Conservation (phyloP, 1,140 invertebrate genomes). For the Dermatophagoides farinae region DNA sequence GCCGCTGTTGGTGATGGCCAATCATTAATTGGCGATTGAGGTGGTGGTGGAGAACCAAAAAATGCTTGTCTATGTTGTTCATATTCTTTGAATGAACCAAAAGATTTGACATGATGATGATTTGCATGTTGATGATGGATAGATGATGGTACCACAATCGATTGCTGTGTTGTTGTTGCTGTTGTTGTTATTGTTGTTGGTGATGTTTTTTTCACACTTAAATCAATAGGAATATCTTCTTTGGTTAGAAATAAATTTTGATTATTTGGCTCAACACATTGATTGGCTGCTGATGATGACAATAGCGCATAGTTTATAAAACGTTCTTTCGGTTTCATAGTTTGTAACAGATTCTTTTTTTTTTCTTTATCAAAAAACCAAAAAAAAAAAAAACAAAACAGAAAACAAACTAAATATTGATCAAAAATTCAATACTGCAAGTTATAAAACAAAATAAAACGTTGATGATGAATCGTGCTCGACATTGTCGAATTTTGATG, state of each 20-base stretch:
- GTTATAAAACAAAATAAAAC: too few relatives aligned
- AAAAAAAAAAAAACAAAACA: too few relatives aligned
- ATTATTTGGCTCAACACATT: neutral
- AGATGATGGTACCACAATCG: too few relatives aligned
- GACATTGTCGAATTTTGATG: too few relatives aligned
- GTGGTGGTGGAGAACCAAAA: neutral
- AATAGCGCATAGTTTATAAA: slow-evolving; percentile 2
- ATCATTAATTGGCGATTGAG: neutral
- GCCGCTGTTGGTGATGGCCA: neutral
- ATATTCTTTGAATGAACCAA: neutral
- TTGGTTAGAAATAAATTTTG: neutral
- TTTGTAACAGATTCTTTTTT: neutral
- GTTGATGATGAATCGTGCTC: too few relatives aligned
- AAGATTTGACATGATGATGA: neutral
- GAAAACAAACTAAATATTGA: too few relatives aligned
- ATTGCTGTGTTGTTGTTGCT: too few relatives aligned
- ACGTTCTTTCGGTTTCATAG: slow-evolving; percentile 12
- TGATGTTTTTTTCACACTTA: slow-evolving; percentile 1
- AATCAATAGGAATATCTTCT: slow-evolving; percentile 9
- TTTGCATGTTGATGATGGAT: too few relatives aligned
- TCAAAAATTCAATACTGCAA: too few relatives aligned
- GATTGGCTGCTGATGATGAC: neutral
- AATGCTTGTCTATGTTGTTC: neutral
- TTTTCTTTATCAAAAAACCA: neutral
- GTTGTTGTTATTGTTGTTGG: too few relatives aligned